Base-by-base conservation (phyloP, 2,113 vertebrate species). In the Heterocephalus glaber region DNA sequence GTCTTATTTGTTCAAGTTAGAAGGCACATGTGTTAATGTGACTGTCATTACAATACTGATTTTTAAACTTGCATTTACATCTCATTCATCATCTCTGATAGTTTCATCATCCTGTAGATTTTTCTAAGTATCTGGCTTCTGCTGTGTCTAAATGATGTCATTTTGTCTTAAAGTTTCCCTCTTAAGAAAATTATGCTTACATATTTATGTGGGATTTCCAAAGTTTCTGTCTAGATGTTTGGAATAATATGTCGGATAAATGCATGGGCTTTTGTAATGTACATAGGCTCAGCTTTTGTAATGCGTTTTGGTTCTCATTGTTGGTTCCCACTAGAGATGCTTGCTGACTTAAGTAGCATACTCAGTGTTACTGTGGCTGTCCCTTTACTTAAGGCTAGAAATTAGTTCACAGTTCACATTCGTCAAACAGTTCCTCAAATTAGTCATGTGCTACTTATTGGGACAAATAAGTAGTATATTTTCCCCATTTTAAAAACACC, bases 61-160 rank as follows among this genome's bases (percentile, higher is more conserved):
- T 97, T 93, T 89, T 97, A 49, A 84, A 97, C n/a, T 54, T 84
- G 92, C 94, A 68, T 95, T 93, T 89, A 4, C 72, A 28, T 98
- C 96, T 98, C 88, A 3, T n/a, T 97, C 76, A 47, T 95, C 96
- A 47, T 95, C 96, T 98, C 97, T 97, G 95, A 96, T 97, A 97
- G 79, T 95, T 96, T 96, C 61, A 52, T 97, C 91, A 35, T 87
- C 58, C 7, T 13, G 76, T 79, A 86, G 83, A 54, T 95, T 91
- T 95, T 98, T 97, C 97, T 92, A 89, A 76, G 56, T 77, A 22
- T 86, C 84, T 92, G 96, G 95, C 96, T 98, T 96, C 91, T 74
- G 82, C 60, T 86, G 9, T 97, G 44, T 79, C 63, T 83, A 92
- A 96, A 85, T 96, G 63, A 54, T 97, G 60, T 97, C 93, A 56